Conservation (phyloP, 1,140 invertebrate species). For the Cotesia glomerata region DNA sequence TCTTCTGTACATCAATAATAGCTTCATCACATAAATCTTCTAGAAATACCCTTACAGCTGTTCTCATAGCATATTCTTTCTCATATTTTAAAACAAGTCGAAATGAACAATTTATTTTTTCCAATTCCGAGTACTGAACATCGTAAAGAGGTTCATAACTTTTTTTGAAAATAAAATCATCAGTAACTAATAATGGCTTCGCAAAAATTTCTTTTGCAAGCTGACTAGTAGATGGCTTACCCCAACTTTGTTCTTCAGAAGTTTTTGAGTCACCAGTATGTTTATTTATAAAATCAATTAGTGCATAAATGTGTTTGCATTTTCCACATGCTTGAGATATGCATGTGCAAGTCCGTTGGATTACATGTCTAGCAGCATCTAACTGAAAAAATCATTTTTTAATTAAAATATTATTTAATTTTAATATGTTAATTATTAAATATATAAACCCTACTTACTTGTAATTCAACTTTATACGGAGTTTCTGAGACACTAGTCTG, state of each 20-base stretch:
- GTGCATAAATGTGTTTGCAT: slow-evolving; percentile 28
- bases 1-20: background rate
- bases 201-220: slow-evolving; percentile 23
- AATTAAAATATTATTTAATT: background rate
- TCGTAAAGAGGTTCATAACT: background rate
- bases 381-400: slow-evolving; percentile 13
- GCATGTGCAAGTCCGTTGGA: slow-evolving; percentile 1
- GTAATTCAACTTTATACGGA: background rate
- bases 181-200: slow-evolving; percentile 5
- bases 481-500: background rate
- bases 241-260: slow-evolving; percentile 22
- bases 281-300: slow-evolving; percentile 24
- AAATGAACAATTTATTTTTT: background rate
- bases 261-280: slow-evolving; percentile 20
- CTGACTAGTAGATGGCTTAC: slow-evolving; percentile 12
- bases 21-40: background rate
- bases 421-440: background rate
- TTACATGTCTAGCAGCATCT: slow-evolving; percentile 10
- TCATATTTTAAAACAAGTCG: background rate
- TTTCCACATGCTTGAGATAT: slow-evolving; percentile 1
- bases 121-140: slow-evolving; percentile 4
- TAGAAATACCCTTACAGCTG: background rate
- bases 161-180: slow-evolving; percentile 6
- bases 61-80: background rate
- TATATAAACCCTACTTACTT: background rate